A percentile compares a stretch with the other conserved stretches of the same genome.
Evolutionary conservation across 2,888 invertebrate genomes (phyloP).

Genomic region (Nomada hirtipes): DNA sequence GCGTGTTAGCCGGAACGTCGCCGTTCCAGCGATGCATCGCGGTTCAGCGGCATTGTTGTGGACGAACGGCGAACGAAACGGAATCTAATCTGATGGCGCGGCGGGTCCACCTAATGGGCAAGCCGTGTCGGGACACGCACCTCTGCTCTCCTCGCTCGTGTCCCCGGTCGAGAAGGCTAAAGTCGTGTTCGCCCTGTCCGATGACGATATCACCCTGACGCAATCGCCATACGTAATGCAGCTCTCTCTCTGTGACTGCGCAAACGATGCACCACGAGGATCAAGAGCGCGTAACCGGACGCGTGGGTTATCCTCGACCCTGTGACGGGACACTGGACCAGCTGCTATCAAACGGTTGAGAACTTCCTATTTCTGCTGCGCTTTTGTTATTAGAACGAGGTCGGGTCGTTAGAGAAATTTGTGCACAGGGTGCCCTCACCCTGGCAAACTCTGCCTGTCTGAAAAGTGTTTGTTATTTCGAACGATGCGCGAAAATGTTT

Average conservation of each 20-base stretch:
- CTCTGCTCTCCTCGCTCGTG: slow-evolving; percentile 75
- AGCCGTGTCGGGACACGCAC: slow-evolving; percentile 84
- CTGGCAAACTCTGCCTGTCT: too few relatives aligned
- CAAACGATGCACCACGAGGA: slow-evolving; percentile 38
- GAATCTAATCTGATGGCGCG: slow-evolving; percentile 84
- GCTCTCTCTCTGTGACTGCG: slow-evolving; percentile 37
- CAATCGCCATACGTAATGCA: slow-evolving; percentile 71
- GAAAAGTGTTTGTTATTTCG: too few relatives aligned
- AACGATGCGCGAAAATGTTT: too few relatives aligned
- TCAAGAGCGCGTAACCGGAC: slow-evolving; percentile 48
- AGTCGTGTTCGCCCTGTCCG: slow-evolving; percentile 78
- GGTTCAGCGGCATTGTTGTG: slow-evolving; percentile 62
- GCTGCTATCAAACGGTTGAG: background rate
- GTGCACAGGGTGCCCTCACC: background rate
- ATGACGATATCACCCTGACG: slow-evolving; percentile 74
- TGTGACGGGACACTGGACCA: slow-evolving; percentile 14
- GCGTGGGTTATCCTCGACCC: background rate
- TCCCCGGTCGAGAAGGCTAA: slow-evolving; percentile 75
- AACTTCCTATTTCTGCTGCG: slow-evolving; percentile 14
- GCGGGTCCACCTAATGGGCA: slow-evolving; percentile 83
- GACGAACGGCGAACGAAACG: slow-evolving; percentile 74
- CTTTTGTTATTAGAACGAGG: background rate
- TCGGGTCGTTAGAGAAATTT: background rate
- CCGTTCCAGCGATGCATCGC: slow-evolving; percentile 61
- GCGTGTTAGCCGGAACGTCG: slow-evolving; percentile 53